A percentile compares a stretch with the other conserved stretches of the same genome.
Conservation (phyloP, 1,140 invertebrate genomes). For the Mycetomoellerius zeteki region DNA sequence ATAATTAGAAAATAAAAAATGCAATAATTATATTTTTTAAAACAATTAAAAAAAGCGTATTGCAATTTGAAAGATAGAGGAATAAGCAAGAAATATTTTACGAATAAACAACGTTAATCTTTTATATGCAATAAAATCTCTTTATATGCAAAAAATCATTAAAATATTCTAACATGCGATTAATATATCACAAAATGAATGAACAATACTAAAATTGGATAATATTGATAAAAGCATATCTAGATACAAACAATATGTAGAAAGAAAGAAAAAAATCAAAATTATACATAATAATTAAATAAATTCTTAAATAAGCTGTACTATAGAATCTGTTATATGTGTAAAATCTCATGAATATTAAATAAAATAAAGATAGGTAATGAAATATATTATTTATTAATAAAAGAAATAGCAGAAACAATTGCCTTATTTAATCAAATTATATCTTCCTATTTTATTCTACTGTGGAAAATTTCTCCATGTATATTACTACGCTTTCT, state of each 20-base stretch:
- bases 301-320: too few species aligned
- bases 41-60: not conserved
- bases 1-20: not conserved
- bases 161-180: not conserved
- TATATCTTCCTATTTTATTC: not conserved
- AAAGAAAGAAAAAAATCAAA: not conserved
- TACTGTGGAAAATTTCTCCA: not conserved
- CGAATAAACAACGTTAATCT: not conserved
- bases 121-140: not conserved
- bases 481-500: not conserved
- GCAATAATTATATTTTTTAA: not conserved
- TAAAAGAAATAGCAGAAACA: not conserved
- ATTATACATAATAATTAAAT: not conserved
- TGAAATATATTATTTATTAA: constrained; percentile 5
- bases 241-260: not conserved
- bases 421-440: not conserved
- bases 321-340: not conserved
- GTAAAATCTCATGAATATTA: not conserved
- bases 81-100: not conserved
- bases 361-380: not conserved
- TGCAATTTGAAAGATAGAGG: not conserved
- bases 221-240: not conserved
- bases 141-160: not conserved
- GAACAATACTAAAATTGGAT: not conserved
- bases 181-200: not conserved